Percentiles rank a stretch among this genome's conserved stretches.
Conservation (phyloP, 2,797 vertebrate genomes). For the Pseudochirops corinnae region DNA sequence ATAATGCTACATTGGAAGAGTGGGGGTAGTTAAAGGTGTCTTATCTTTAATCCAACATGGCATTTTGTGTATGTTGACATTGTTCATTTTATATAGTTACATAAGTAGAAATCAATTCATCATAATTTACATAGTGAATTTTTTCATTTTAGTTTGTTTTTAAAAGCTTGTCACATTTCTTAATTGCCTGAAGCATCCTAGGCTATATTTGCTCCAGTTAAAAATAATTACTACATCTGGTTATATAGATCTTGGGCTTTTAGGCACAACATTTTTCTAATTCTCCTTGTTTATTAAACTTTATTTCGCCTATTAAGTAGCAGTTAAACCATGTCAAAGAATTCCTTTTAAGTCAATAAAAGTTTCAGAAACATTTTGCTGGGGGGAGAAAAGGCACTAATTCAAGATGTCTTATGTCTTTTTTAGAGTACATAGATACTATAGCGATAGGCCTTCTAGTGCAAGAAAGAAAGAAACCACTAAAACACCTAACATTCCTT, state of each 20-base stretch:
- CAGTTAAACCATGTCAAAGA: neutral
- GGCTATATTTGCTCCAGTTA: neutral
- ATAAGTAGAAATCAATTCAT: no score
- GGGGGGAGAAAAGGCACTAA: neutral
- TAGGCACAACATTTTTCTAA: conserved; percentile 41
- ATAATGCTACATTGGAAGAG: neutral
- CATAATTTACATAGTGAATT: neutral
- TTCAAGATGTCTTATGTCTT: conserved; percentile 14
- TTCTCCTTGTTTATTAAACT: neutral
- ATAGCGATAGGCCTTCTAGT: conserved; percentile 18
- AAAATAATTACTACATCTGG: neutral
- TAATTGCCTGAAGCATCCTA: neutral
- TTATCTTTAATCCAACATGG: neutral
- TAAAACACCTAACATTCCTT: conserved; percentile 6
- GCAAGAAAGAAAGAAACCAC: neutral
- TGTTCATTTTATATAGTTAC: neutral
- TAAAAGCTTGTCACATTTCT: neutral
- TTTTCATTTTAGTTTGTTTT: neutral
- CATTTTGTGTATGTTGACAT: neutral
- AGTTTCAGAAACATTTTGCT: conserved; percentile 20
- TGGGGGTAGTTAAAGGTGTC: neutral
- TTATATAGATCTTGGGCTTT: conserved; percentile 11
- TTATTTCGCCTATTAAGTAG: neutral
- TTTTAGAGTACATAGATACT: conserved; percentile 29
- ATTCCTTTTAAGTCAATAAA: conserved; percentile 46